Evolutionary conservation across 2,888 invertebrate genomes (phyloP), one percentile per base, ranked within the genome.

Genomic region (Pecten maximus): DNA sequence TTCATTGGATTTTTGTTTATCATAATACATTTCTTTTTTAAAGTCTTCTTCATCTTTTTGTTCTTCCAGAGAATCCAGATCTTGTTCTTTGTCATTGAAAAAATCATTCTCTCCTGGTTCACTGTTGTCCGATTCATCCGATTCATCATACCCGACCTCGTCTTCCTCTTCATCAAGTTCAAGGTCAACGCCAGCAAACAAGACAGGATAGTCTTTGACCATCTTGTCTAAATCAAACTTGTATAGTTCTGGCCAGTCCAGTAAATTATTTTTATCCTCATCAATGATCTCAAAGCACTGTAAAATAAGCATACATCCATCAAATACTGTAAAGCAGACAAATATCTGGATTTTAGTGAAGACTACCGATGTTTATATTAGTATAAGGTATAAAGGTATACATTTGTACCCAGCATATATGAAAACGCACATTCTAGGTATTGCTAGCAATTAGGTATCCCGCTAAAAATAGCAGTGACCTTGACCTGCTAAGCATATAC

Each of bases 211-310:
- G 28, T 74, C 74, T 6, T 35, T 28, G 12, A 74, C 35, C 74
- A 74, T 74, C 35, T 74, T 35, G 74, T 16, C 23, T 74, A 74
- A 35, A 74, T 74, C 35, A 74, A 74, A 74, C 74, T 74, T 74
- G 74, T 74, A 74, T 28, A 74, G 35, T 35, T 74, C 74, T 15
- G 74, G 74, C 74, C 74, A 74, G 35, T 74, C 74, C 28, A 74
- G 35, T 28, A 74, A 74, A 35, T 35, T 35, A 15, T 74, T 35
- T 2, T 74, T 74, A 35, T 74, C 74, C 74, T 74, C 74, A 28
- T 74, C 74, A 35, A 74, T 74, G 35, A 35, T 74, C 28, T 8
- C 35, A 74, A 74, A 74, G 23, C 74, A 74, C 74, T 74, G 44
- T 12, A 44, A 44, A 10, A 12, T 44, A 44, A 44, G 12, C 44